A percentile compares a stretch with the other conserved stretches of the same genome.
Conservation (phyloP, 2,888 invertebrate species). For the Pyrgus malvae region DNA sequence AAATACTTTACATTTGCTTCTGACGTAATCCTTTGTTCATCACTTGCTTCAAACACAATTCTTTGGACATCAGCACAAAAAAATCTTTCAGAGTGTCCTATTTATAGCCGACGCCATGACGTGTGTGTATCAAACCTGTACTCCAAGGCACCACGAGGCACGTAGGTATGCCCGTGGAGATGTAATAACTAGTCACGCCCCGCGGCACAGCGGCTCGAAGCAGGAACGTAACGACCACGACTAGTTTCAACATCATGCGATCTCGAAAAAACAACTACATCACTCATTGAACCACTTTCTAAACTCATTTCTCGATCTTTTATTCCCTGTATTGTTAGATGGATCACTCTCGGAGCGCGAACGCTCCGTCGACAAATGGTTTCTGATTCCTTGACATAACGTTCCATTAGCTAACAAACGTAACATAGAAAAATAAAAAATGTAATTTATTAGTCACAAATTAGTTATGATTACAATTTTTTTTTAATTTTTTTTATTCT, state of each 20-base stretch:
- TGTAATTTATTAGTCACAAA: no score
- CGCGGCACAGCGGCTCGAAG: conserved; percentile 29
- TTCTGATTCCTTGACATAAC: no score
- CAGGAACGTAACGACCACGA: conserved; percentile 31
- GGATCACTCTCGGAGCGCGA: not conserved
- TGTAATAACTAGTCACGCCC: conserved; percentile 24
- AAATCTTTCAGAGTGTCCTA: no score
- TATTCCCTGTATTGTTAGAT: conserved; percentile 35
- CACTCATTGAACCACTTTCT: conserved; percentile 71
- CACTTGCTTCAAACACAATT: no score
- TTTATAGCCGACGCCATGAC: no score
- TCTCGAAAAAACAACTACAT: conserved; percentile 59
- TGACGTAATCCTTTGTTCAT: no score
- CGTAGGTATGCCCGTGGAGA: conserved; percentile 8
- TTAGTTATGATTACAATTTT: no score
- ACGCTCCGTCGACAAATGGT: not conserved
- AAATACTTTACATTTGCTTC: no score
- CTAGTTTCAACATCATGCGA: conserved; percentile 61
- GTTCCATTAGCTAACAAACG: no score
- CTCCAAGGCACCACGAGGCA: not conserved
- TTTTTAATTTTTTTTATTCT: no score
- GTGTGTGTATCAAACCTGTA: conserved; percentile 13
- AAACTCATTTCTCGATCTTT: conserved; percentile 60
- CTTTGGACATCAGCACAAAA: no score
- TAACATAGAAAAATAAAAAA: no score